Evolutionary conservation across 1,140 invertebrate species (phyloP).

Genomic region (Harlomillsia oculata): DNA sequence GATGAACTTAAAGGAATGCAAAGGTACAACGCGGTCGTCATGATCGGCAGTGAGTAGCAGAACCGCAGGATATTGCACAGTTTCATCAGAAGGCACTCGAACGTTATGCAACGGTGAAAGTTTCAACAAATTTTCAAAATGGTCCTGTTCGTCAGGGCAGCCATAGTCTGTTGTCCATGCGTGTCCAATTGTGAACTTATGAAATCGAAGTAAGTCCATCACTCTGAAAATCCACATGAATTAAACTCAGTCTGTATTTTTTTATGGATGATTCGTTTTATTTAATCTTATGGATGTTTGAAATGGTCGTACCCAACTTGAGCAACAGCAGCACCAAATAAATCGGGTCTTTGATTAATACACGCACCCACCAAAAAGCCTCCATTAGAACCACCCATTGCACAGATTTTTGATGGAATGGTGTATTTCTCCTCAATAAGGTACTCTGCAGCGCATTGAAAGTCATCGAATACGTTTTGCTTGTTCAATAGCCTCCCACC

Average conservation of each 20-base stretch:
- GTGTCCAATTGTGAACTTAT: conserved; percentile 96
- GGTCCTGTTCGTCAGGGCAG: conserved; percentile 71
- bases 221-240: conserved; percentile 55
- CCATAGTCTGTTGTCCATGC: conserved; percentile 94
- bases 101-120: conserved; percentile 96
- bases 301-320: conserved; percentile 67
- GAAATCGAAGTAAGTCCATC: conserved; percentile 92
- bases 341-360: conserved; percentile 87
- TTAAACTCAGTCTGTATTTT: conserved; percentile 24
- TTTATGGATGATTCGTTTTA: conserved; percentile 2
- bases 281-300: neutral
- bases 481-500: conserved; percentile 82
- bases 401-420: conserved; percentile 59
- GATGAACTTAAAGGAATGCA: conserved; percentile 91
- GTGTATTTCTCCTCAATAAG: conserved; percentile 77
- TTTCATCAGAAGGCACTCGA: conserved; percentile 47
- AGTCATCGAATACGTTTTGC: conserved; percentile 97
- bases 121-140: conserved; percentile 80
- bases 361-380: conserved; percentile 86
- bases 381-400: conserved; percentile 93
- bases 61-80: conserved; percentile 74
- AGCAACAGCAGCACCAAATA: conserved; percentile 82
- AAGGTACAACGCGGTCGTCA: conserved; percentile 91
- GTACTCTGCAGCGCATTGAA: conserved; percentile 84
- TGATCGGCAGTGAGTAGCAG: conserved; percentile 84